Evolutionary conservation across 2,797 vertebrate species (phyloP).

Genomic region (Silurus aristotelis): DNA sequence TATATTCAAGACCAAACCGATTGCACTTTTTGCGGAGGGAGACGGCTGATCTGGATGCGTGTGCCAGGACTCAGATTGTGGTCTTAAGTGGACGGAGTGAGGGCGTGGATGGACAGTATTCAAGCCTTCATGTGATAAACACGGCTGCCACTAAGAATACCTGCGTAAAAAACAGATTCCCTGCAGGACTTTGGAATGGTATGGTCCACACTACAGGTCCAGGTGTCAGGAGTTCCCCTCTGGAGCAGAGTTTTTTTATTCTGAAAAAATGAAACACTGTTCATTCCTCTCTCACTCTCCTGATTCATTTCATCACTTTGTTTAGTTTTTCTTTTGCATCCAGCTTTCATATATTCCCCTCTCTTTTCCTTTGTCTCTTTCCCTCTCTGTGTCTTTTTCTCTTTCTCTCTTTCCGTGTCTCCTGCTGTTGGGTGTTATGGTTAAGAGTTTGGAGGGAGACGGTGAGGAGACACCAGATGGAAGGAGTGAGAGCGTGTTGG

Average conservation of each 20-base stretch:
- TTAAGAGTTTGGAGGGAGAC: conserved; percentile 45
- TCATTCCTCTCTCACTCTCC: conserved; percentile 10
- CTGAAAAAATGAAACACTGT: conserved; percentile 2
- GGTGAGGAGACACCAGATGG: conserved; percentile 48
- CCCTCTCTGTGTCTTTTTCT: background rate
- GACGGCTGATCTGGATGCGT: background rate
- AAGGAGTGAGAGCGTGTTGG: conserved; percentile 47
- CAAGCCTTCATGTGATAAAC: background rate
- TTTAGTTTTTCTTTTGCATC: background rate
- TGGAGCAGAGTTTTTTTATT: background rate
- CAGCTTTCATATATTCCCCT: background rate
- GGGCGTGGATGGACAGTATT: background rate
- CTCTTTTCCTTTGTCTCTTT: background rate
- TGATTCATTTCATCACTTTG: background rate
- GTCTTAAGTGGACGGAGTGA: background rate
- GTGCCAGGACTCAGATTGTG: background rate
- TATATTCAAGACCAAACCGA: conserved; percentile 26
- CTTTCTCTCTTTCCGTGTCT: background rate
- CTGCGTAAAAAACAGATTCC: background rate
- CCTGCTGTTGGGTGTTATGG: conserved; percentile 22
- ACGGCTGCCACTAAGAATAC: background rate
- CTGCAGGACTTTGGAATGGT: background rate
- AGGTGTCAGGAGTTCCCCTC: background rate
- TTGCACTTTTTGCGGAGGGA: conserved; percentile 30
- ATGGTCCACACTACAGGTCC: background rate